These are phyloP conservation scores for Echeneis naucrates DNA, from an alignment of 2,797 vertebrate species.

Conservation along the genomic window DNA sequence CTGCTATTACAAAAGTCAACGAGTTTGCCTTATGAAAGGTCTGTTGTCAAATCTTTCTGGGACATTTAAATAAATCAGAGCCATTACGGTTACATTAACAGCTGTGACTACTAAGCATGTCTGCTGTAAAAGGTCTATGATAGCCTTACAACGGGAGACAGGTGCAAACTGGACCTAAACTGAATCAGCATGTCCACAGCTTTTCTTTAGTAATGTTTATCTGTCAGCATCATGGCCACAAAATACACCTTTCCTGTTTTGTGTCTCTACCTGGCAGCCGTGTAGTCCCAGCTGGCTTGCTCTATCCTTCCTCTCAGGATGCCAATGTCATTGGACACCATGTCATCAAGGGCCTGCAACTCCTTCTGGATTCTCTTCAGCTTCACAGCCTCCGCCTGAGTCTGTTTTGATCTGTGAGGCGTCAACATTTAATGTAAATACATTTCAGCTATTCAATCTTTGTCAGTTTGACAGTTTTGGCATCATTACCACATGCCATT, in stretches of 20 bases:
- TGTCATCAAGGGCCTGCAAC: slow-evolving; percentile 93
- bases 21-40: neutral
- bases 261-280: slow-evolving; percentile 85
- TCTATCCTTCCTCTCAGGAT: slow-evolving; percentile 93
- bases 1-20: neutral
- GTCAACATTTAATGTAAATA: neutral
- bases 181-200: neutral
- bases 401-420: slow-evolving; percentile 91
- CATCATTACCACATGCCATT: too few species aligned
- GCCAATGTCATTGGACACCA: slow-evolving; percentile 94
- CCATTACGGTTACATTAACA: neutral
- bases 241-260: neutral
- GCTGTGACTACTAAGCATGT: neutral
- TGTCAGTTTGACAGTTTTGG: neutral
- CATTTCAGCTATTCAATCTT: rapidly evolving
- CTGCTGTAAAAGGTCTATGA: neutral
- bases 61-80: neutral
- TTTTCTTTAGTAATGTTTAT: neutral
- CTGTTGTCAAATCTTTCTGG: neutral
- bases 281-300: slow-evolving; percentile 93
- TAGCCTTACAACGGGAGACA: neutral
- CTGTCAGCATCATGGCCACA: neutral
- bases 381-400: slow-evolving; percentile 93
- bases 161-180: neutral
- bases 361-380: slow-evolving; percentile 94